Base-by-base conservation (phyloP, 2,797 vertebrate species). In the Phoxinus dragarum region DNA sequence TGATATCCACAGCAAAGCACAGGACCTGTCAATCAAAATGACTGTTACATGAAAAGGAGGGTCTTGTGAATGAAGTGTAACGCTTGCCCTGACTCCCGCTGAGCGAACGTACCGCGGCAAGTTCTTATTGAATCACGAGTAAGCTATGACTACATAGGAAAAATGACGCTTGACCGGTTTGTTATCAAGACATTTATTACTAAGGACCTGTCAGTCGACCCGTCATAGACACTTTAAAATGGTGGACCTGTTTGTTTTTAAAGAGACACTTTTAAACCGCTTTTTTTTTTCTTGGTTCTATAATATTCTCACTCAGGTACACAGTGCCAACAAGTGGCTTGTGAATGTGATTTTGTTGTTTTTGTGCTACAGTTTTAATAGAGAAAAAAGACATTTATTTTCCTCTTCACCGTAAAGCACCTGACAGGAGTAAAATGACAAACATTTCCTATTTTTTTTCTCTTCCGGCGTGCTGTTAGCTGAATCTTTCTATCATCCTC, bases 271-370 rank as follows among this genome's bases (percentile, higher is more conserved):
- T 98, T 98, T 93, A 93, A 95, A 97, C 44, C 27, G 71, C 96
- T 96, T 97, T 97, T 97, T 14, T 56, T 73, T 96, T 98, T 97
- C 96, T 97, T 96, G 96, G 96, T 99, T 99, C 97, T 99, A 98
- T 97, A 97, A 98, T 96, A 98, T 97, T 98, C 97, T 99, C 98
- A 99, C 98, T 99, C 98, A 99, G 98, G 98, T 99, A 99, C 98
- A 98, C 97, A 97, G 98, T 99, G 98, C 98, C 98, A 99, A 98
- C 97, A 99, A 99, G 97, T 99, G 98, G 98, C 98, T 99, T 99
- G 98, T 99, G 98, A 99, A 99, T 99, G 98, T 99, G 98, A 98
- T 98, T 85, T 98, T 97, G 97, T 98, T 98, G 97, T 98, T 99
- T 95, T 98, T 98, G 97, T 99, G 98, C 97, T 98, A 98, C 96